These are phyloP conservation scores for Fulica atra DNA, from an alignment of 2,113 vertebrate genomes.

Conservation along the genomic window DNA sequence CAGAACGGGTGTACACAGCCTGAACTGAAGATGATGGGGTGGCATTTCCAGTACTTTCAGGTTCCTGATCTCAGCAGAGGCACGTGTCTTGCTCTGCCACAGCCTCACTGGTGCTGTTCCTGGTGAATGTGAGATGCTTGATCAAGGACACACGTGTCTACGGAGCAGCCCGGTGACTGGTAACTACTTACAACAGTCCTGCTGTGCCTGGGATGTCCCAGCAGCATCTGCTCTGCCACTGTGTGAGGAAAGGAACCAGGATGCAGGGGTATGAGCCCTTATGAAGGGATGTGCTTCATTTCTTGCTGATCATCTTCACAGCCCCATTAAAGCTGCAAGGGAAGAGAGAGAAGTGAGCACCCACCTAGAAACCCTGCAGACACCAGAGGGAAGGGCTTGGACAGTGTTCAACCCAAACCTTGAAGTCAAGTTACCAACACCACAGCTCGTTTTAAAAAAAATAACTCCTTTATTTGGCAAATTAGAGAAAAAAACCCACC, in stretches of 20 bases:
- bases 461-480: slow-evolving; percentile 37
- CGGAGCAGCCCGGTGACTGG: background rate
- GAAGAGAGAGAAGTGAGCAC: background rate
- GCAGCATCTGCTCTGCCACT: background rate
- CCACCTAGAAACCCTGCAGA: background rate
- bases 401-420: background rate
- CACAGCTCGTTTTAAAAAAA: background rate
- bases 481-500: background rate
- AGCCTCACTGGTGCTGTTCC: background rate
- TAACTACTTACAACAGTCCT: background rate
- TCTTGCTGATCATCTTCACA: background rate
- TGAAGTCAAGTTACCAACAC: background rate
- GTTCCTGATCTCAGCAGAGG: background rate
- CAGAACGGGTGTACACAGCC: background rate
- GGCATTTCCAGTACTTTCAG: background rate
- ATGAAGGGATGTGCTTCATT: background rate
- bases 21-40: background rate
- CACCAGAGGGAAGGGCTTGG: background rate
- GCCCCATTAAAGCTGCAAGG: background rate
- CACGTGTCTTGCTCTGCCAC: background rate
- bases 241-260: background rate
- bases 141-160: rapidly evolving
- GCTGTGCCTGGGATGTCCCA: background rate
- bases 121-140: too few species aligned
- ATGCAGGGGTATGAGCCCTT: background rate